These are phyloP conservation scores for Thera obeliscata DNA, from an alignment of 2,888 invertebrate species.

Conservation along the genomic window DNA sequence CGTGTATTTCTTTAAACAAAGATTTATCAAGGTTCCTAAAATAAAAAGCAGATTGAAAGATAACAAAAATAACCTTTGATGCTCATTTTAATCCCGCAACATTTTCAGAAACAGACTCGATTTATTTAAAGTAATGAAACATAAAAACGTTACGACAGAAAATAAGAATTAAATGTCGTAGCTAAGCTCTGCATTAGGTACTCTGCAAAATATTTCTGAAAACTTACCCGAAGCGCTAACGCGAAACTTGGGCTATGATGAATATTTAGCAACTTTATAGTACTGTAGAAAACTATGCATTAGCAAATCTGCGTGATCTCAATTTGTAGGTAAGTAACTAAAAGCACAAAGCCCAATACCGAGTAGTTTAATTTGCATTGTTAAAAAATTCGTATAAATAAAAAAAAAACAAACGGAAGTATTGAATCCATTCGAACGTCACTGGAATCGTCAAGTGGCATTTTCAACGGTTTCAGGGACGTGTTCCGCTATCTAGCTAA, in stretches of 20 bases:
- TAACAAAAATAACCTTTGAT: background rate
- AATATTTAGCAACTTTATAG: conserved; percentile 21
- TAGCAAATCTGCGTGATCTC: conserved; percentile 6
- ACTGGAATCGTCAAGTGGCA: conserved; percentile 11
- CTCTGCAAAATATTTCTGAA: conserved; percentile 20
- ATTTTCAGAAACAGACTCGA: background rate
- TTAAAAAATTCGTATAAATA: background rate
- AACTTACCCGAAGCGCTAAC: conserved; percentile 15
- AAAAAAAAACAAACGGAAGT: conserved; percentile 1
- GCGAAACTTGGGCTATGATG: conserved; percentile 18
- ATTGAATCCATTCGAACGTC: conserved; percentile 14
- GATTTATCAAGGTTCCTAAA: background rate
- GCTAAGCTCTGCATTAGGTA: conserved; percentile 5
- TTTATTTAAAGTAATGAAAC: conserved; percentile 9
- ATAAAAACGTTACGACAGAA: conserved; percentile 9
- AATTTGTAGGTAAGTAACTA: background rate
- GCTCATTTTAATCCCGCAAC: background rate
- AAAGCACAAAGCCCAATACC: background rate
- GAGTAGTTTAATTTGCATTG: background rate
- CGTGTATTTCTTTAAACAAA: too few relatives aligned
- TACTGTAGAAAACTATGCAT: conserved; percentile 17
- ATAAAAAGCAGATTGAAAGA: background rate
- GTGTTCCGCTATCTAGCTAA: conserved; percentile 56
- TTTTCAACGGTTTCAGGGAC: conserved; percentile 52
- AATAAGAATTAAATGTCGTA: conserved; percentile 12